Evolutionary conservation across 2,888 invertebrate species (phyloP).

Genomic region (Hemicrepidius hirtus): DNA sequence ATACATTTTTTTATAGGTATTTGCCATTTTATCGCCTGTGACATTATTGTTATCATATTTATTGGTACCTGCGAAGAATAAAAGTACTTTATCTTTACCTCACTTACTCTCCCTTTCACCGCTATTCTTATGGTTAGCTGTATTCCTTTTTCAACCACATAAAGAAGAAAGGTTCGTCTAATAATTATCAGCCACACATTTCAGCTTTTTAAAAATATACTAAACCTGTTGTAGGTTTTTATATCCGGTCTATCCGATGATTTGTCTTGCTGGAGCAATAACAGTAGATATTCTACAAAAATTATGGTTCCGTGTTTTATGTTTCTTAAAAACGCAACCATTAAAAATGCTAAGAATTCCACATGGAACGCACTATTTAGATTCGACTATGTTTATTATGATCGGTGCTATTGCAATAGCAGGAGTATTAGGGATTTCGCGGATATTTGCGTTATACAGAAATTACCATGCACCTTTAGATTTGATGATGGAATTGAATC

Average conservation of each 20-base stretch:
- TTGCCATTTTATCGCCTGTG: constrained; percentile 78
- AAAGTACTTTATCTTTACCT: constrained; percentile 82
- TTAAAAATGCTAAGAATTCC: constrained; percentile 60
- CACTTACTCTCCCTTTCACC: constrained; percentile 86
- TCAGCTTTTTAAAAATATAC: neutral
- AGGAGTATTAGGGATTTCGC: constrained; percentile 78
- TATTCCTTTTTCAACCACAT: constrained; percentile 94
- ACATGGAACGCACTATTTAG: constrained; percentile 80
- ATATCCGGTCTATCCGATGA: constrained; percentile 95
- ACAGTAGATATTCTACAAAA: constrained; percentile 87
- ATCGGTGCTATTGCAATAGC: constrained; percentile 77
- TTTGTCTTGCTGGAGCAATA: constrained; percentile 88
- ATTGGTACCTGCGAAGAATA: constrained; percentile 80
- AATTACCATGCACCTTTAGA: constrained; percentile 95
- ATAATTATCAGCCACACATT: neutral
- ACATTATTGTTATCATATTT: constrained; percentile 75
- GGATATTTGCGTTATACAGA: constrained; percentile 78
- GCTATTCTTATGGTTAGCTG: constrained; percentile 89
- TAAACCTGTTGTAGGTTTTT: constrained; percentile 79
- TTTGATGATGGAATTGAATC: constrained; percentile 83
- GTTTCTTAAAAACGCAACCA: constrained; percentile 67
- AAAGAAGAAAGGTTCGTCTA: constrained; percentile 84
- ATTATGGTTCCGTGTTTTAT: constrained; percentile 76
- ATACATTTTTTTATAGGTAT: constrained; percentile 72
- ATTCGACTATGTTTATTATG: constrained; percentile 84